Evolutionary conservation across 2,113 vertebrate genomes (phyloP).

Genomic region (Prinia subflava): DNA sequence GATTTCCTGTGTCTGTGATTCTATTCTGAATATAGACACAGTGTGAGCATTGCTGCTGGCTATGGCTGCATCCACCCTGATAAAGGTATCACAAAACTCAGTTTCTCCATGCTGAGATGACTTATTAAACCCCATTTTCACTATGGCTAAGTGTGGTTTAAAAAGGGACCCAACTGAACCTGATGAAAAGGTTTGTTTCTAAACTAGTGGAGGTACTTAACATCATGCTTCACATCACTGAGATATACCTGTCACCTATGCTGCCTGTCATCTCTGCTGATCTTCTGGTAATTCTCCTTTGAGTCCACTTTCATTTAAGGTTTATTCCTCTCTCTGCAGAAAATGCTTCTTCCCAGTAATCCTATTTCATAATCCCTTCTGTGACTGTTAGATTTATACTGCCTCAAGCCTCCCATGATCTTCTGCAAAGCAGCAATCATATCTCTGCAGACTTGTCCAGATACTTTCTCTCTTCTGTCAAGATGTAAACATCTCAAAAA

Average conservation of each 20-base stretch:
- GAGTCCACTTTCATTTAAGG: not conserved
- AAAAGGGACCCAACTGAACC: not conserved
- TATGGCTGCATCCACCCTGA: not conserved
- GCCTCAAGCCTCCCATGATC: accelerated
- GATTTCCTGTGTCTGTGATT: not conserved
- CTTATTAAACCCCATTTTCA: not conserved
- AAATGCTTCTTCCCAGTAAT: not conserved
- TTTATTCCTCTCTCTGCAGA: not conserved
- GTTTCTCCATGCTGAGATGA: not conserved
- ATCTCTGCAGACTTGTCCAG: not conserved
- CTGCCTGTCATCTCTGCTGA: not conserved
- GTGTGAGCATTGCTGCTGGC: accelerated
- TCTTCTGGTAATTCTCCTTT: not conserved
- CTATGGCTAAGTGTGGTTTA: not conserved
- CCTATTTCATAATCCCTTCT: not conserved
- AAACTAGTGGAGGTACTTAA: not conserved
- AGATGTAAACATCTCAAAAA: not conserved
- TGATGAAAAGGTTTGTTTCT: not conserved
- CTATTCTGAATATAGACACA: no score
- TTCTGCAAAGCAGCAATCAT: not conserved
- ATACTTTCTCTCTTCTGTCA: not conserved
- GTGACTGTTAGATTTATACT: not conserved
- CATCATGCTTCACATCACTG: not conserved
- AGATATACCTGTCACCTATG: not conserved
- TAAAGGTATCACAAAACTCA: not conserved